These are phyloP conservation scores for Amazonetta brasiliensis DNA, from an alignment of 2,797 vertebrate species.

Conservation along the genomic window DNA sequence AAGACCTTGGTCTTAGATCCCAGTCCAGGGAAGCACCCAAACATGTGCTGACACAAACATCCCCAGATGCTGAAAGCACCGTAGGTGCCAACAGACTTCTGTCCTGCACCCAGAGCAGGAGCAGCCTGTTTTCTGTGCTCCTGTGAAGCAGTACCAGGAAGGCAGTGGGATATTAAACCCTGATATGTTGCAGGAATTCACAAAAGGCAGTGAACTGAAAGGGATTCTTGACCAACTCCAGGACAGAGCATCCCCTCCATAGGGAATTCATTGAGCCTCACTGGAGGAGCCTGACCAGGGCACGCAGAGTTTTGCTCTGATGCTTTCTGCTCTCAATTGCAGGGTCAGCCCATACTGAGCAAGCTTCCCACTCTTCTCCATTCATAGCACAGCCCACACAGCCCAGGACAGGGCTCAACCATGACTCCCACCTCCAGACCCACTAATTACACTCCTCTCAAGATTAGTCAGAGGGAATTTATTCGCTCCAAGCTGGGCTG, in stretches of 20 bases:
- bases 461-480: constrained; percentile 15
- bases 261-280: not conserved
- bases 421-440: not conserved
- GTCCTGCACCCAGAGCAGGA: not conserved
- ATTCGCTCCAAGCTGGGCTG: not conserved
- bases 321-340: not conserved
- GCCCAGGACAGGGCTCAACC: not conserved
- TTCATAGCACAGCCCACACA: not conserved
- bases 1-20: not conserved
- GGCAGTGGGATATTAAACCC: not conserved
- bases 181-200: not conserved
- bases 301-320: not conserved
- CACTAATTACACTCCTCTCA: not conserved
- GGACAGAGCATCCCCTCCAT: not conserved
- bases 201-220: not conserved
- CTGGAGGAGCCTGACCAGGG: not conserved
- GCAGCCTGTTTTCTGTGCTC: not conserved
- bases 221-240: not conserved
- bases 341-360: not conserved
- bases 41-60: not conserved
- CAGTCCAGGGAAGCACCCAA: not conserved
- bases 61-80: not conserved
- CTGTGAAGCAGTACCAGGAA: not conserved
- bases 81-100: not conserved
- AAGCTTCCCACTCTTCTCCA: not conserved